Base-by-base conservation (phyloP, 2,113 vertebrate genomes). In the Sarotherodon lohbergeri region DNA sequence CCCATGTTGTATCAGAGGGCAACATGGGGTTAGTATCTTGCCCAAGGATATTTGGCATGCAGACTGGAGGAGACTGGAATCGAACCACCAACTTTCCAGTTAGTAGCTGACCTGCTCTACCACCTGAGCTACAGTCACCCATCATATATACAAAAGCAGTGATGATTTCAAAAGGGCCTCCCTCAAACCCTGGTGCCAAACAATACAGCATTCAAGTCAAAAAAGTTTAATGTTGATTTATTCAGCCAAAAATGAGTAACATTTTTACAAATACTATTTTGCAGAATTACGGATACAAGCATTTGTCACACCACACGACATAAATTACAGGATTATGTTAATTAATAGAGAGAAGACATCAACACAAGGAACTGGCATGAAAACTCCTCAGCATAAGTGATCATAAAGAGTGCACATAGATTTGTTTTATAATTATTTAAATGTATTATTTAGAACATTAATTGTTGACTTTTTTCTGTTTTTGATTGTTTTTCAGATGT, bases 401-500 rank as follows among this genome's bases (percentile, higher is more conserved):
- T 27, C 14, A 39, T 17, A 9, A 36, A 61, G 5, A 63, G 56
- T 2, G 3, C 34, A 10, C 10, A 46, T 32, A 19, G 3, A n/a
- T 57, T 32, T 11, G 9, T 56, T 41, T 3, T 7, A 66, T 5
- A 0, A 10, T 66, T 66, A 12, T 9, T 63, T n/a, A 24, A 4
- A 66, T 66, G 12, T 66, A n/a, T 66, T 39, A 39, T 39, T 17
- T 17, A 36, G 8, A 71, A n/a, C 2, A 16, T 8, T 17, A 16
- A 29, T 9, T 10, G 14, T 9, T 9, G 6, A 2, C 66, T 10
- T 66, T 54, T 68, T 0, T 9, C 2, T 5, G 32, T 5, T 59
- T 11, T 12, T 24, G 2, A n/a, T 39, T 50, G 12, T 12, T 63
- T 22, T 78, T 95, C 90, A 94, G 17, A 91, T 1, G 55, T 96